These are phyloP conservation scores for Polypedilum vanderplanki DNA, from an alignment of 1,140 invertebrate species.

Conservation along the genomic window DNA sequence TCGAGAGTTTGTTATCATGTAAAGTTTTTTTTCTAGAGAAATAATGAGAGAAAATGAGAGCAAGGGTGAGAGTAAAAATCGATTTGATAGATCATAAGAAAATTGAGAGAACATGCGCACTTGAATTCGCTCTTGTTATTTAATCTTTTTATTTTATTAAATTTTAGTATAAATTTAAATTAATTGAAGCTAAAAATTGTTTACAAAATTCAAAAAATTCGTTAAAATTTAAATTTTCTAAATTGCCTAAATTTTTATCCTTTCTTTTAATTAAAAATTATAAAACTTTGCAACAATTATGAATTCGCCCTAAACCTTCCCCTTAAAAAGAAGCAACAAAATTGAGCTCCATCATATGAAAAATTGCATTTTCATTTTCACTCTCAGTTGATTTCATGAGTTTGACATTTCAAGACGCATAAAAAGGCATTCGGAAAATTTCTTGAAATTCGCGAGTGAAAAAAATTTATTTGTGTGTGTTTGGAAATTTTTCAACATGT, in stretches of 20 bases:
- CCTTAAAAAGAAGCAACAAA: background rate
- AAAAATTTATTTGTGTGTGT: background rate
- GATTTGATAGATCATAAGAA: background rate
- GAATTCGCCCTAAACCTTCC: slow-evolving; percentile 9
- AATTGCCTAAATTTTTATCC: background rate
- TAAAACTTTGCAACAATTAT: background rate
- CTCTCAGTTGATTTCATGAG: background rate
- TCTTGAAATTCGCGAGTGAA: slow-evolving; percentile 9
- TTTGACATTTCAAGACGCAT: background rate
- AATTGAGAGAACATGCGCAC: background rate
- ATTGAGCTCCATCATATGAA: background rate
- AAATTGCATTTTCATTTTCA: slow-evolving; percentile 24
- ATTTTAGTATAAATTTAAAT: background rate
- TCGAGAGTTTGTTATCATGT: slow-evolving; percentile 1
- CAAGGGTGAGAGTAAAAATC: background rate
- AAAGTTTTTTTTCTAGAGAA: background rate
- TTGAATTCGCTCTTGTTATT: background rate
- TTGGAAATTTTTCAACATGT: background rate
- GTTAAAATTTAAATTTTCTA: background rate
- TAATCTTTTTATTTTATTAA: background rate
- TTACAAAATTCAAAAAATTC: background rate
- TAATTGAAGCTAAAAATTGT: background rate
- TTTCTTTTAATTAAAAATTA: background rate
- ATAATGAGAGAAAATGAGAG: background rate
- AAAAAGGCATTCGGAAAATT: background rate